A percentile compares a stretch with the other conserved stretches of the same genome.
These are phyloP conservation scores for Callimorpha dominula DNA, from an alignment of 2,888 invertebrate species.

Conservation along the genomic window DNA sequence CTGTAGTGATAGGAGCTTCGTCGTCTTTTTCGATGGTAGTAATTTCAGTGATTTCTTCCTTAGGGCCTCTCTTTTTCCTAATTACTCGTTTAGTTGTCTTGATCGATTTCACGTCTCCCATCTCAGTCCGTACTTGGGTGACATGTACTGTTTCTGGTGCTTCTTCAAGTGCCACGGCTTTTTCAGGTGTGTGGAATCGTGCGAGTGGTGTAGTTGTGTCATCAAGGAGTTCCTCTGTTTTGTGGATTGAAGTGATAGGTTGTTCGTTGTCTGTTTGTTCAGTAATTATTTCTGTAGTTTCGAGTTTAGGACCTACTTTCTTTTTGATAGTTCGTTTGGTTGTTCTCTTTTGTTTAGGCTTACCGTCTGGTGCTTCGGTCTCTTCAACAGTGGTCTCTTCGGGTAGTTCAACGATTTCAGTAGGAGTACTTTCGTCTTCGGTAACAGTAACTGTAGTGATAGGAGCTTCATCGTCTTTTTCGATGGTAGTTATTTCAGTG, in stretches of 20 bases:
- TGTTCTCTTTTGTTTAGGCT: too few species aligned
- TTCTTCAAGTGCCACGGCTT: slow-evolving; percentile 57
- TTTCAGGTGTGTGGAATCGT: background rate
- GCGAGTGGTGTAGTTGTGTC: slow-evolving; percentile 29
- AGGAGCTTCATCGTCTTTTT: slow-evolving; percentile 43
- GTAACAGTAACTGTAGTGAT: slow-evolving; percentile 4
- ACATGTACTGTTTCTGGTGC: slow-evolving; percentile 49
- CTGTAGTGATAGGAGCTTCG: slow-evolving; percentile 33
- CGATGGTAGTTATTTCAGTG: background rate
- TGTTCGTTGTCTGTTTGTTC: too few species aligned
- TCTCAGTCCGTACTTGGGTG: slow-evolving; percentile 53
- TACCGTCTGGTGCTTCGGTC: too few species aligned
- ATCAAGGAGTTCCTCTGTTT: too few species aligned
- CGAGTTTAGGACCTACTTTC: too few species aligned
- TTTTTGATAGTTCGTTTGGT: too few species aligned
- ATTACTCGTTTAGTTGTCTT: slow-evolving; percentile 58
- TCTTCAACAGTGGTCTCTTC: too few species aligned
- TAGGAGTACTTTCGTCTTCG: slow-evolving; percentile 37
- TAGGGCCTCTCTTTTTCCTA: slow-evolving; percentile 54
- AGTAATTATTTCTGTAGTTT: too few species aligned
- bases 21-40: slow-evolving; percentile 42
- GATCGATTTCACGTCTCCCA: slow-evolving; percentile 48
- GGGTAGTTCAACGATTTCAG: slow-evolving; percentile 18
- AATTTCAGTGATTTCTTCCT: slow-evolving; percentile 53
- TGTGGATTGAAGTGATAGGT: too few species aligned